Base-by-base conservation (phyloP, 2,888 invertebrate species). In the Drosophila melanosoma region DNA sequence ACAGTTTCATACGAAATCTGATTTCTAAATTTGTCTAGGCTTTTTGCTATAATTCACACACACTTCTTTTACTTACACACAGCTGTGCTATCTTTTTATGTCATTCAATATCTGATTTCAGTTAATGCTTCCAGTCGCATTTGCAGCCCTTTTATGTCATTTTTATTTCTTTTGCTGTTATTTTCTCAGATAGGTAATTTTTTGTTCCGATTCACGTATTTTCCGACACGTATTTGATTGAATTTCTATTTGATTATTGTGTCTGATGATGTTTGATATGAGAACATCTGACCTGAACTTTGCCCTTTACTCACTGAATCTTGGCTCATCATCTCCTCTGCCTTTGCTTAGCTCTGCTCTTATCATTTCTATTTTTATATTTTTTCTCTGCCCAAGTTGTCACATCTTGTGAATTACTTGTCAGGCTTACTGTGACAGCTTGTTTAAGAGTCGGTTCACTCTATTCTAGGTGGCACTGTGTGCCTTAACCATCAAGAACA, bases 241-340 rank as follows among this genome's bases (percentile, higher is more conserved):
- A 76, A 83, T 81, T 81, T 72, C 79, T 72, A 79, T 83, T 81
- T 77, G 81, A 74, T 86, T 86, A 83, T 83, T 69, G 76, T 72
- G 57, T 62, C 54, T 48, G 68, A 53, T 76, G 75, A 36, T 52
- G 63, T 58, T 63, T 40, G n/a, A 35, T 35, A 48, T 53, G 62
- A 53, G 35, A 61, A 26, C 60, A 64, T 52, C 48, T 74, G 69
- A 66, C 52, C 62, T 69, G 60, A 66, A 56, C 79, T 74, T 70
- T 80, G 81, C 68, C 51, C 69, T 68, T 54, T 56, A 49, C 49
- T n/a, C 65, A 20, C 59, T 32, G 62, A 23, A 7, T 5, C n/a
- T n/a, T 5, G 32, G 35, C 20, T 20, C 49, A 23, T 52, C 23
- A 29, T 20, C 36, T 1, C 42, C 20, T 3, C 36, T 12, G 29